Base-by-base conservation (phyloP, 2,113 vertebrate species). In the Eonycteris spelaea region DNA sequence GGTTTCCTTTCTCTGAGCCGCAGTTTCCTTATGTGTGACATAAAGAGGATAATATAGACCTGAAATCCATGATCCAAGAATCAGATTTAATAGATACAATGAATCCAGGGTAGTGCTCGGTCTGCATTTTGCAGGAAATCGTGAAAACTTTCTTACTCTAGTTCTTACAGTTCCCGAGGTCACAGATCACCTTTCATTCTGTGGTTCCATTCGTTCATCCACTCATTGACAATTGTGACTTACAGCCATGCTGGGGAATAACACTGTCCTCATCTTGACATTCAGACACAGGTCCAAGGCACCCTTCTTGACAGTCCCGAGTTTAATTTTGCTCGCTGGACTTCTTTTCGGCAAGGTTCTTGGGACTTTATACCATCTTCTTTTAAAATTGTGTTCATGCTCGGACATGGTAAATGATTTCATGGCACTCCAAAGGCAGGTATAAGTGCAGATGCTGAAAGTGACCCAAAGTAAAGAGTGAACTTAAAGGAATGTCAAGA, bases 211-310 rank as follows among this genome's bases (percentile, higher is more conserved):
- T 18, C 35, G 1, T 19, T 16, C 53, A n/a, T 15, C 15, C 9
- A 0, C 5, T 43, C 61, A 7, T 26, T 45, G 19, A 6, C 22
- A 24, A 6, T 7, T 38, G 7, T 11, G 1, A 1, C 10, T 43
- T 13, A 7, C 5, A 5, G 11, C 9, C 19, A 2, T n/a, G 26
- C 35, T 30, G 28, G 26, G n/a, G n/a, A 86, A 14, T 14, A 19
- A 22, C 12, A 6, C 4, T 16, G 67, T n/a, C 84, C 48, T 57
- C 21, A 22, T 61, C 45, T 19, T 18, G 48, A 8, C 30, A 12
- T 35, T 51, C 48, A 61, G 57, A 61, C 6, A 14, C 40, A 80
- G 15, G 21, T 26, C 3, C 28, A 3, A 70, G 78, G 28, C 38
- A n/a, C 3, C 22, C 65, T 26, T 57, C 28, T 22, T 55, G 55